A percentile compares a stretch with the other conserved stretches of the same genome.
Conservation (phyloP, 2,797 vertebrate genomes). For the Myiothlypis coronata region DNA sequence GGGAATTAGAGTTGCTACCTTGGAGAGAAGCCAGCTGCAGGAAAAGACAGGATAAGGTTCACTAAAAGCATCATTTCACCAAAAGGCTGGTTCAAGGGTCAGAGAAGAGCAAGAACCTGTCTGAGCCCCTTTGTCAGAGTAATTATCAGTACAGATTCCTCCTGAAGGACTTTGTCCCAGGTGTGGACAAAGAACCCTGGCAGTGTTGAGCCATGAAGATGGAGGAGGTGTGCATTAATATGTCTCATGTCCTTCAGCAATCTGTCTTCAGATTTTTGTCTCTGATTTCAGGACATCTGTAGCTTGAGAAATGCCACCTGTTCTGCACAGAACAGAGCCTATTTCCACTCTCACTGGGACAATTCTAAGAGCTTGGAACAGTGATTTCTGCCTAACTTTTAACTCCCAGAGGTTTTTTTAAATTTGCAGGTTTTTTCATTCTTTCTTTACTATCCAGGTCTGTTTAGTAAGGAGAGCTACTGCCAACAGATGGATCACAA, state of each 20-base stretch:
- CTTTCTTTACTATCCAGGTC: slow-evolving; percentile 17
- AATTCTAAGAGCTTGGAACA: background rate
- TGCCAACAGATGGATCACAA: slow-evolving; percentile 65
- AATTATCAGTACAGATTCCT: background rate
- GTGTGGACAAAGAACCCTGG: background rate
- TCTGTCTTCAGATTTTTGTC: background rate
- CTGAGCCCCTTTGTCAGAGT: background rate
- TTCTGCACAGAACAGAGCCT: background rate
- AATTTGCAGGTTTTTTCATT: background rate
- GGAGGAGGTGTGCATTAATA: background rate
- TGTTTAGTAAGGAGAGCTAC: slow-evolving; percentile 32
- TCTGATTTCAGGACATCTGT: background rate
- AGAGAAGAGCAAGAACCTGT: rapidly evolving
- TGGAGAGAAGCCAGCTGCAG: background rate
- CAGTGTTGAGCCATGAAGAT: background rate
- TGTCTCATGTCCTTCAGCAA: background rate
- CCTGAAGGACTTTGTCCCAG: background rate
- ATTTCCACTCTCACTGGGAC: background rate
- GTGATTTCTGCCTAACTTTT: background rate
- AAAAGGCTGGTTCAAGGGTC: background rate
- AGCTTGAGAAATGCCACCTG: background rate
- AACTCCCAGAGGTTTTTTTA: background rate
- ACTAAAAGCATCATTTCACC: background rate
- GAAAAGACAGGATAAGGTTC: background rate
- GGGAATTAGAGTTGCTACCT: background rate